phyloP scores from a whole-genome alignment of 2,888 invertebrate species.

The Gisinianus flammeolus region DNA sequence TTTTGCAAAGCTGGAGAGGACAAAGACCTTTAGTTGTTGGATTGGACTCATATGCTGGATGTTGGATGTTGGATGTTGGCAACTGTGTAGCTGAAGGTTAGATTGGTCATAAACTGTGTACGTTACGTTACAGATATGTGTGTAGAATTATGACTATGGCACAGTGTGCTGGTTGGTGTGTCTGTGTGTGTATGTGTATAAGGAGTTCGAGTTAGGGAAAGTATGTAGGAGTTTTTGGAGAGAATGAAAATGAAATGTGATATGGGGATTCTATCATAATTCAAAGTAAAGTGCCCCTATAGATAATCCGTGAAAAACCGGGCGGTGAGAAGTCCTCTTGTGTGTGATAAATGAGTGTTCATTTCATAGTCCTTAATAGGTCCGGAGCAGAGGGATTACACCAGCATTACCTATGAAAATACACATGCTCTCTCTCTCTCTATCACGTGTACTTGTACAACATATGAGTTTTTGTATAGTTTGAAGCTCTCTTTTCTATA shows the following conservation, averaged over 20 bases:
- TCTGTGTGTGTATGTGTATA: background rate
- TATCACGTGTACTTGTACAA: no score
- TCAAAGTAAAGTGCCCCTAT: conserved; percentile 18
- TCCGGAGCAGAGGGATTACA: conserved; percentile 7
- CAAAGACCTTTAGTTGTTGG: background rate
- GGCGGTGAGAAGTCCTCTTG: conserved; percentile 24
- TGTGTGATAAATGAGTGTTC: conserved; percentile 28
- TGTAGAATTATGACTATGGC: background rate
- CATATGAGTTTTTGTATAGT: no score
- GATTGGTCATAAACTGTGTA: conserved; percentile 12
- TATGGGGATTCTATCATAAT: conserved; percentile 12
- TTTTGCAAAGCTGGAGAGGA: no score
- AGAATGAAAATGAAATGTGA: background rate
- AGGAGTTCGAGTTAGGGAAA: background rate
- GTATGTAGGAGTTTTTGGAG: no score
- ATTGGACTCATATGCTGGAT: background rate
- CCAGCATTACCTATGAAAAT: conserved; percentile 25
- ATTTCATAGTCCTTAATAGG: conserved; percentile 27
- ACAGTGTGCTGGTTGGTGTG: background rate
- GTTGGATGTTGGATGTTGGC: background rate
- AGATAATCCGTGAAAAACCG: conserved; percentile 22
- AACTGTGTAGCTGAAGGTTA: background rate
- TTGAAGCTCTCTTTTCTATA: background rate
- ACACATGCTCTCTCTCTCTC: background rate
- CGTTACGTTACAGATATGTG: background rate